These are phyloP conservation scores for Lycodopsis pacificus DNA, from an alignment of 2,797 vertebrate species.

Conservation along the genomic window DNA sequence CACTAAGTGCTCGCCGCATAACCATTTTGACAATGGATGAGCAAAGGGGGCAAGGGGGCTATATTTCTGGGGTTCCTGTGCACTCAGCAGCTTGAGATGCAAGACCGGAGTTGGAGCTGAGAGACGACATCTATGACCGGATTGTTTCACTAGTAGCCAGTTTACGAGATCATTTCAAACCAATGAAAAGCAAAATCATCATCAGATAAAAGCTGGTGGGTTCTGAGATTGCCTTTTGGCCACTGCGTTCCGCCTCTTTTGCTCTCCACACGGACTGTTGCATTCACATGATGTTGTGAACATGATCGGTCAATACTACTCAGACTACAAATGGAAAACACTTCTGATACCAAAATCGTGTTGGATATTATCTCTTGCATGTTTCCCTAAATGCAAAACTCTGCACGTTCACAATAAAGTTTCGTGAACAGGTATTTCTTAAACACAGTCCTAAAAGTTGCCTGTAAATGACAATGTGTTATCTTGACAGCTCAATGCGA, in stretches of 20 bases:
- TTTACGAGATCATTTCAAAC: not conserved
- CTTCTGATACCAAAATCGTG: not conserved
- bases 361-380: not conserved
- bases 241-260: not conserved
- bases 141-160: not conserved
- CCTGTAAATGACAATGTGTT: constrained; percentile 7
- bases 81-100: not conserved
- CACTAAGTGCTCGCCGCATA: not conserved
- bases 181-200: not conserved
- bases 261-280: too few species aligned
- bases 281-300: not conserved
- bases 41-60: not conserved
- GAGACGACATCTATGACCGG: not conserved
- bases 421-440: not conserved
- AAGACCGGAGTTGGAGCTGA: not conserved
- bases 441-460: not conserved
- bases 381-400: not conserved
- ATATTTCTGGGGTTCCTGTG: not conserved
- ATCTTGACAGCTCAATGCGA: constrained; percentile 5
- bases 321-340: not conserved
- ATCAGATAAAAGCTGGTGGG: too few species aligned
- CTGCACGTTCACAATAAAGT: not conserved
- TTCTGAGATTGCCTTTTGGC: not conserved
- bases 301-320: not conserved
- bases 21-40: not conserved